A percentile compares a stretch with the other conserved stretches of the same genome.
phyloP scores from a whole-genome alignment of 2,113 vertebrate species.

The Corapipo altera region DNA sequence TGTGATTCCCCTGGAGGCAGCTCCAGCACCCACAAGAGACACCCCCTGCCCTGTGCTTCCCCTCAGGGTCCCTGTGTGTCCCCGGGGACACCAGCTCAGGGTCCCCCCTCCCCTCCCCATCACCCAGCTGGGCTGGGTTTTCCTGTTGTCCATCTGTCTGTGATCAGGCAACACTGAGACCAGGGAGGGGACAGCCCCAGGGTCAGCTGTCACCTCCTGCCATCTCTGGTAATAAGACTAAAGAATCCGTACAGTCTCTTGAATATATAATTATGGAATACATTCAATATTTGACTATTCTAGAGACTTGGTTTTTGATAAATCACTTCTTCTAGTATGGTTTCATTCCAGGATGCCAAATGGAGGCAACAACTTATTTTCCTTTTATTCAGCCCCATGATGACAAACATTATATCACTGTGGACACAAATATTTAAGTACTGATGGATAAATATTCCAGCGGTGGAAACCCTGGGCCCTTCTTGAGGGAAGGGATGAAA shows the following conservation, averaged over 20 bases:
- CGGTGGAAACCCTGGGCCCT: not conserved
- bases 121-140: not conserved
- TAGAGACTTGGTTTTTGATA: not conserved
- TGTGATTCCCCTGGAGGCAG: not conserved
- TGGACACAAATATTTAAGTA: not conserved
- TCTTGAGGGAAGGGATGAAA: not conserved
- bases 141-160: not conserved
- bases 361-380: not conserved
- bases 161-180: not conserved
- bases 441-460: not conserved
- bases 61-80: rapidly evolving
- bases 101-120: not conserved
- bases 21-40: not conserved
- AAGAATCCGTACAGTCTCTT: not conserved
- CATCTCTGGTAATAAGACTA: not conserved
- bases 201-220: not conserved
- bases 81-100: not conserved
- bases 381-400: not conserved
- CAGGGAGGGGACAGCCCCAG: too few species aligned
- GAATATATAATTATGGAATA: not conserved
- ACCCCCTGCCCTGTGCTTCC: not conserved
- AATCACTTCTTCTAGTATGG: not conserved
- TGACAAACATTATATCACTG: not conserved
- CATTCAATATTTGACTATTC: not conserved
- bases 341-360: not conserved